A percentile compares a stretch with the other conserved stretches of the same genome.
These are phyloP conservation scores for Parochlus steinenii DNA, from an alignment of 2,888 invertebrate species.

Conservation along the genomic window DNA sequence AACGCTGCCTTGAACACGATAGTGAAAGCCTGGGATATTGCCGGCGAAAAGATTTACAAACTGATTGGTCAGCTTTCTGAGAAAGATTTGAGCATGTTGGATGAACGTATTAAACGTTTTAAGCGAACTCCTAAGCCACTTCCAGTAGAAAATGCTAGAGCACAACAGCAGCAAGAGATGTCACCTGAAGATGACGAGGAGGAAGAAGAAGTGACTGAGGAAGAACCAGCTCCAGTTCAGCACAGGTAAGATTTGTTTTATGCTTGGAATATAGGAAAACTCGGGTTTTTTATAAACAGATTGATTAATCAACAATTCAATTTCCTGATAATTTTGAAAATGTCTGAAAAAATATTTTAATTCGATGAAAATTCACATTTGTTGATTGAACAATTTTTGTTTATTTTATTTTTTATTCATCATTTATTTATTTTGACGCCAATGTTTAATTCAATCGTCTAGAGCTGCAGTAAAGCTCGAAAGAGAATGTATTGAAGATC, in stretches of 20 bases:
- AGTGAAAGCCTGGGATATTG: slow-evolving; percentile 74
- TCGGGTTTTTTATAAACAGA: too few relatives aligned
- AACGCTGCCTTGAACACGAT: slow-evolving; percentile 92
- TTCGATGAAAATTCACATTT: too few relatives aligned
- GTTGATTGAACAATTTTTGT: too few relatives aligned
- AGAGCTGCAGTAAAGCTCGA: too few relatives aligned
- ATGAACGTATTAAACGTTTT: slow-evolving; percentile 90
- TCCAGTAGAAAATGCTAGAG: slow-evolving; percentile 31
- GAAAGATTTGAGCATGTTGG: slow-evolving; percentile 84
- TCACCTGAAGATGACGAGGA: slow-evolving; percentile 25
- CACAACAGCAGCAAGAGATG: slow-evolving; percentile 32
- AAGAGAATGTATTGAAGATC: too few relatives aligned
- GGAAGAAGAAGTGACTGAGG: slow-evolving; percentile 19
- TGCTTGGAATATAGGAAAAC: too few relatives aligned
- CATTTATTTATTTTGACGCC: too few relatives aligned
- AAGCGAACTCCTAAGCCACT: slow-evolving; percentile 43
- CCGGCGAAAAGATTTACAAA: slow-evolving; percentile 84
- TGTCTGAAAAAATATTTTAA: too few relatives aligned
- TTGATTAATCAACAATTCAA: too few relatives aligned
- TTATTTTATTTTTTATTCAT: too few relatives aligned
- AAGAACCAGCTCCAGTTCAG: slow-evolving; percentile 20
- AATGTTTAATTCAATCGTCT: too few relatives aligned
- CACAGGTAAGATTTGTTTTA: slow-evolving; percentile 14
- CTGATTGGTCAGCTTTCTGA: slow-evolving; percentile 84
- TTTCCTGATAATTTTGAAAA: too few relatives aligned